Evolutionary conservation across 1,140 invertebrate genomes (phyloP), one percentile per base, ranked within the genome.

Genomic region (Danaus plexippus): DNA sequence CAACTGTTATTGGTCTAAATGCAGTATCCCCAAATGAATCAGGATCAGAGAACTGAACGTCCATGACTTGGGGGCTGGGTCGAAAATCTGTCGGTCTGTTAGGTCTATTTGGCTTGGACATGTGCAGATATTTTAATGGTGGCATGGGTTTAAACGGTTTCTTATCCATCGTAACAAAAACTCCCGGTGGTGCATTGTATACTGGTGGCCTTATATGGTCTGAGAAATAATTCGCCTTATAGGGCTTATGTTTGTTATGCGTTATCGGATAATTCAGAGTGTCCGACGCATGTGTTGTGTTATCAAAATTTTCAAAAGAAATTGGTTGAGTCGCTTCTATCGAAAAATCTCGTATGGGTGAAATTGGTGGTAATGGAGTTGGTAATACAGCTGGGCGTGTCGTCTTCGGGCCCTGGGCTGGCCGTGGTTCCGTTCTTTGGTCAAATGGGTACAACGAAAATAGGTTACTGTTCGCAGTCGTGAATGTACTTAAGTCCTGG

Each of bases 141-240:
- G 84, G 84, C 74, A 87, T 74, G 2, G 84, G 84, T 52, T 85
- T 87, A 44, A 87, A 87, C n/a, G 84, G 80, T 48, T 87, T 87
- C 50, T 85, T 87, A 55, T 87, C 84, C 84, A 85, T 84, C 7
- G 79, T 84, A 1, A 80, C 77, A 47, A 87, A 87, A 2, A 87
- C 77, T 43, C 84, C 84, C 6, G 81, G 84, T 2, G 81, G 84
- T 32, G 84, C 79, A 61, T 82, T 87, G 49, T 77, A 85, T 12
- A 87, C 67, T 10, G 80, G 81, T 9, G 80, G 84, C 50, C 84
- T 73, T 43, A 85, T 61, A 15, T 77, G 73, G 8, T 85, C 80
- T 12, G 76, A 54, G 42, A 85, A 75, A 52, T 81, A 79, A 58
- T 64, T 79, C 0, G 69, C 49, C 63, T 83, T 85, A 13, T 57